Percentiles rank a stretch among this genome's conserved stretches.
Conservation (phyloP, 2,797 vertebrate species). For the Microtus agrestis region DNA sequence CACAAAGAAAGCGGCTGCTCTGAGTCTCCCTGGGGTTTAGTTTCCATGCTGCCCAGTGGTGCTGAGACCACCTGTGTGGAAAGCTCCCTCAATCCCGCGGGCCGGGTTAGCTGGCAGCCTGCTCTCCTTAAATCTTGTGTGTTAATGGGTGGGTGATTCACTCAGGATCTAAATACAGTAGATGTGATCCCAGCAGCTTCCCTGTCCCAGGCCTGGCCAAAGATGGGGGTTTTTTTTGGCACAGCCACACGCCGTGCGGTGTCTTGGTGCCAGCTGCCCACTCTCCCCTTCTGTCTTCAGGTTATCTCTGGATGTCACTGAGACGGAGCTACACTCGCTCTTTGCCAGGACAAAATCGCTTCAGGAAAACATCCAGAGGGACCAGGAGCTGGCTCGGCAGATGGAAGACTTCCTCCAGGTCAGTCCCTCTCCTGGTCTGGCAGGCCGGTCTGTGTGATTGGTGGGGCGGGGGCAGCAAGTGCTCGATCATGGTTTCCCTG, state of each 20-base stretch:
- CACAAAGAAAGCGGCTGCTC: background rate
- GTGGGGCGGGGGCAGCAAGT: slow-evolving; percentile 30
- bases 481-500: background rate
- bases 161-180: slow-evolving; percentile 41
- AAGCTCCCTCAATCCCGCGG: accelerated
- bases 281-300: slow-evolving; percentile 85
- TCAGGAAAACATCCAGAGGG: slow-evolving; percentile 93
- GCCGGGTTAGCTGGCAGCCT: background rate
- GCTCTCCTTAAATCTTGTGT: background rate
- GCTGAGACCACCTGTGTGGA: background rate
- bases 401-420: slow-evolving; percentile 97
- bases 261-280: slow-evolving; percentile 3
- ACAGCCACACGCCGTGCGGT: background rate
- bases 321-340: slow-evolving; percentile 93
- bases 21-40: background rate
- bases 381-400: slow-evolving; percentile 93
- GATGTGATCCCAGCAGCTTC: slow-evolving; percentile 10
- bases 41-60: background rate
- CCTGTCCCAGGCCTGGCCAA: slow-evolving; percentile 64
- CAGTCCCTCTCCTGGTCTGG: background rate
- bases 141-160: slow-evolving; percentile 54
- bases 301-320: slow-evolving; percentile 95
- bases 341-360: slow-evolving; percentile 92
- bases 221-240: slow-evolving; percentile 69
- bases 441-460: background rate